Base-by-base conservation (phyloP, 2,888 invertebrate species). In the Polylopha cassiicola region DNA sequence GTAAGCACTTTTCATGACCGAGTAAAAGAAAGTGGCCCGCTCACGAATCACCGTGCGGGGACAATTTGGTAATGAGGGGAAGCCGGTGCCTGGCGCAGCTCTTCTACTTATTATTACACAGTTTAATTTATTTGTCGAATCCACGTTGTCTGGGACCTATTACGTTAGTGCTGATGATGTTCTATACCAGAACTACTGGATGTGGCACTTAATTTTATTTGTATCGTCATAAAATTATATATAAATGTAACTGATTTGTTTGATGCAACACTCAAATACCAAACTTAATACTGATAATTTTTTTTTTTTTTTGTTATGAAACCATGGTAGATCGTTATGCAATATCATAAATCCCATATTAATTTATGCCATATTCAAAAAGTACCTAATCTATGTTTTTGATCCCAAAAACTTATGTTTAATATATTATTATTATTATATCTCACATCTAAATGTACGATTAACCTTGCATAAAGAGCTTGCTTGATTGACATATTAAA, bases 111-210 rank as follows among this genome's bases (percentile, higher is more conserved):
- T 75, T 75, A 76, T 65, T 74, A 73, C 72, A 58, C 65, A 63
- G 67, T 73, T 74, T 76, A 78, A 78, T 77, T 77, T 77, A 78
- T 76, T 74, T 73, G 70, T 58, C 65, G 66, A 66, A 66, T 69
- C 55, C 51, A 58, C 63, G 57, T 65, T 61, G 68, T 62, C 68
- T 68, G 66, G 51, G 58, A 60, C 60, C 65, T 63, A 66, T 65
- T 69, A 69, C 62, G 60, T 54, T 55, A 53, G 51, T 44, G 38
- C 13, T 44, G 38, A 37, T 33, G 43, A 51, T 34, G 31, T 48
- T 37, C 17, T 34, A 37, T 22, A 30, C 39, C 8, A 4, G 22
- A 11, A 28, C 18, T 33, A 29, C 36, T 41, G 43, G 58, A 61
- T 47, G 39, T 34, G 61, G 53, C 26, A 61, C 47, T 34, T 11